phyloP scores from a whole-genome alignment of 2,888 invertebrate genomes.

The Ormia ochracea region DNA sequence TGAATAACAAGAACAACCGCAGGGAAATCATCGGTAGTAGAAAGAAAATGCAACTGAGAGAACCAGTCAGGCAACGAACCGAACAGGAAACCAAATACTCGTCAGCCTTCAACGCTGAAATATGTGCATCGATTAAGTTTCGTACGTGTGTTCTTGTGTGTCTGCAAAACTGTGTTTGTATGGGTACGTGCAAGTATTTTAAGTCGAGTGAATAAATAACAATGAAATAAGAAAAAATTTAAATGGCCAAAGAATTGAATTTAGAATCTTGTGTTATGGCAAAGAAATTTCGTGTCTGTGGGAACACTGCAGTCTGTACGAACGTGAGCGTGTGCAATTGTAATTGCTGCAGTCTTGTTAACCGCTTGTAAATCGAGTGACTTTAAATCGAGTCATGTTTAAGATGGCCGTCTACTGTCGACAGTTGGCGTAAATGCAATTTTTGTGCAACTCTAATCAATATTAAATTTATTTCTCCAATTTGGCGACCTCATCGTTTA shows the following conservation, averaged over 20 bases:
- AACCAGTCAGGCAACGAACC: conserved; percentile 8
- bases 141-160: neutral
- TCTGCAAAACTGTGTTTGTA: neutral
- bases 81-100: conserved; percentile 40
- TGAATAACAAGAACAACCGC: neutral
- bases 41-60: conserved; percentile 29
- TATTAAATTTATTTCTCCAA: no score
- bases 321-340: neutral
- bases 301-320: neutral
- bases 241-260: conserved; percentile 55
- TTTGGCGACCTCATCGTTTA: no score
- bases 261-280: conserved; percentile 49
- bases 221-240: conserved; percentile 52
- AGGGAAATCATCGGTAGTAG: neutral
- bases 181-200: conserved; percentile 8
- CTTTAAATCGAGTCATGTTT: no score
- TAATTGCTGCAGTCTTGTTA: neutral
- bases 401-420: no score
- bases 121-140: neutral
- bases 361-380: neutral
- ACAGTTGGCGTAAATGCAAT: no score
- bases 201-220: conserved; percentile 52
- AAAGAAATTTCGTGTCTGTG: conserved; percentile 6
- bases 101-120: conserved; percentile 43
- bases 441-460: no score